Evolutionary conservation across 92 coral and sea anemone genomes (phyloP).

Genomic region (Phymanthus crucifer): DNA sequence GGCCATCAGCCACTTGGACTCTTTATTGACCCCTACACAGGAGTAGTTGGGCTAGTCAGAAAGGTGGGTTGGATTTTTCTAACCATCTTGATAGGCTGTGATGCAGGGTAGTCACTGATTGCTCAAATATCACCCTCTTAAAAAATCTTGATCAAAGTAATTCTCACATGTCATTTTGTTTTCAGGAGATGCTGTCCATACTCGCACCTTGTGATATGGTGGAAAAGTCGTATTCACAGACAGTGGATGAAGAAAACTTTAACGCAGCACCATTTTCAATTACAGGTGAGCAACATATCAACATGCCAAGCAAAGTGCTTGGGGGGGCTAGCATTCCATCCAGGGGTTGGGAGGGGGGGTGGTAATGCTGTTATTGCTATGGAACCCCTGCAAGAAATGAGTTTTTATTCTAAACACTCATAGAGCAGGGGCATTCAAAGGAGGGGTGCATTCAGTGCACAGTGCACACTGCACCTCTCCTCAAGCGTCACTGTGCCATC

Average conservation of each 20-base stretch:
- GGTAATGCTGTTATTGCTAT: no score
- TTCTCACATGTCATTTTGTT: neutral
- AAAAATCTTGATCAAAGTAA: neutral
- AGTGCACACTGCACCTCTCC: no score
- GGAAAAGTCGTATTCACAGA: constrained; percentile 61
- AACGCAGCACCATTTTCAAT: constrained; percentile 11
- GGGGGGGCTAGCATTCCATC: no score
- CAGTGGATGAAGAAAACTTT: constrained; percentile 47
- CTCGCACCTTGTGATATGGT: constrained; percentile 84
- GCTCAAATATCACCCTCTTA: neutral
- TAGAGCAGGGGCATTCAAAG: no score
- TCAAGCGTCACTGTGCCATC: no score
- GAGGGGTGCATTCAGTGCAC: no score
- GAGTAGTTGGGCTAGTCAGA: constrained; percentile 73
- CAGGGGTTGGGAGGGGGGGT: no score
- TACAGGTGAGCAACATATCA: neutral
- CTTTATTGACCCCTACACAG: constrained; percentile 74
- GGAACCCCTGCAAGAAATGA: no score
- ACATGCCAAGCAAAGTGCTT: neutral
- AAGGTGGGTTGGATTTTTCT: constrained; percentile 52
- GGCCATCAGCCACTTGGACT: constrained; percentile 85
- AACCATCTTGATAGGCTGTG: neutral
- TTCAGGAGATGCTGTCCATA: constrained; percentile 84
- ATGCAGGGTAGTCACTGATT: neutral
- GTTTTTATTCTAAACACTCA: no score